Conservation (phyloP, 2,888 invertebrate genomes). For the Tipula confusa region DNA sequence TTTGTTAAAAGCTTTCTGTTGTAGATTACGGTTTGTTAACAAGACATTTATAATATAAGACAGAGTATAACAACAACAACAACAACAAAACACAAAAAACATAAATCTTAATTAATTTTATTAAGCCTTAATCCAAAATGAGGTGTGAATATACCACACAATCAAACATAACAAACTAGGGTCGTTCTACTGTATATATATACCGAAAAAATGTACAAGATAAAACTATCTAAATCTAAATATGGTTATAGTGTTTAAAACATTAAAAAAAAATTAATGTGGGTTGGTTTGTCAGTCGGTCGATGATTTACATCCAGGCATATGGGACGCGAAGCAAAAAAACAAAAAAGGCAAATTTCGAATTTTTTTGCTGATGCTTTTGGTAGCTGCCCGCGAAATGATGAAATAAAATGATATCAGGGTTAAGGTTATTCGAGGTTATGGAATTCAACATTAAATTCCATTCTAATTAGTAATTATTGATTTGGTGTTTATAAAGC, state of each 20-base stretch:
- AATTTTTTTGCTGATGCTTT: background rate
- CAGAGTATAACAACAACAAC: too few relatives aligned
- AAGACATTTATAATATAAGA: background rate
- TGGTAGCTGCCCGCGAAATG: background rate
- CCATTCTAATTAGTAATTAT: background rate
- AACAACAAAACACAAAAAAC: background rate
- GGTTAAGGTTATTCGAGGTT: conserved; percentile 5
- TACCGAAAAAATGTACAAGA: background rate
- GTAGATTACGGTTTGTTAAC: background rate
- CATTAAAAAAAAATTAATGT: background rate
- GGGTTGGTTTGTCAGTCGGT: conserved; percentile 6
- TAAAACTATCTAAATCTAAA: background rate
- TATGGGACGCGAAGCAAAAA: background rate
- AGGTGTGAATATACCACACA: background rate
- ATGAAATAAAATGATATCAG: background rate
- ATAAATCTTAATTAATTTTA: background rate
- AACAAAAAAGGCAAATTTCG: background rate
- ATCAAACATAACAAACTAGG: background rate
- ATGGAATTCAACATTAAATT: background rate
- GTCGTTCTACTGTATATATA: background rate
- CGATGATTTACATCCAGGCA: background rate
- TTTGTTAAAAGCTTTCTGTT: background rate
- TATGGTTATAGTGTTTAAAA: background rate
- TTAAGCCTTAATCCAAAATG: background rate
- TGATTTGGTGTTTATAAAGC: background rate